Base-by-base conservation (phyloP, 92 coral and sea anemone genomes). In the Hydrozoanthus gracilis region DNA sequence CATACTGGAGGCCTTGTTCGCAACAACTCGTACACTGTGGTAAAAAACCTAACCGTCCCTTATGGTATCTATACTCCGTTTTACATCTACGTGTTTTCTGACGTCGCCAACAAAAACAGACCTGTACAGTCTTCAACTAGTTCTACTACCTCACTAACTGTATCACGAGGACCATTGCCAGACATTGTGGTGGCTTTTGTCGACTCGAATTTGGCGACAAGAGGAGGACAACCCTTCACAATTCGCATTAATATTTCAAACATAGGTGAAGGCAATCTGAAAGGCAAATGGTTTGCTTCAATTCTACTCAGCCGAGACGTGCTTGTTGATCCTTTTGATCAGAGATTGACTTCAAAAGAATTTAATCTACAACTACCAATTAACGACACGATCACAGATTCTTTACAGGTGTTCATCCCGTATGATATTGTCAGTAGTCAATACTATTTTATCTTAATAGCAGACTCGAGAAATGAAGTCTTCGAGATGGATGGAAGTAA, bases 301-400 rank as follows among this genome's bases (percentile, higher is more conserved):
- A 66, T 94, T 71, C 88, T 92, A 52, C 91, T 94, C 50, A 94
- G 97, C 76, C 88, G 90, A 68, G 97, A 94, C 76, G 86, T 90
- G 35, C 86, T 92, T 10, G 58, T 90, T 16, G 97, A 94, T 82
- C 95, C 95, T 27, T 92, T 92, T 88, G 97, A 94, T 65, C 77
- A 65, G 56, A 88, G 79, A 65, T 91, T 94, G 39, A 76, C 82
- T 18, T 87, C 91, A 27, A 70, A 46, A 7, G 75, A 82, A 50
- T 86, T 86, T 14, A 75, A 72, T 18, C 10, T 58, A 10, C 61
- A 73, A 15, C 83, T 94, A 16, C 76, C 83, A 46, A 46, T 50
- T 49, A 92, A 92, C 65, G 79, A 54, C 51, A 78, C 93, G 16
- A 39, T 82, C 56, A 47, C 85, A 18, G 76, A 91, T 44, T 80